phyloP scores from a whole-genome alignment of 2,797 vertebrate genomes.

The Ctenosaura bakeri region DNA sequence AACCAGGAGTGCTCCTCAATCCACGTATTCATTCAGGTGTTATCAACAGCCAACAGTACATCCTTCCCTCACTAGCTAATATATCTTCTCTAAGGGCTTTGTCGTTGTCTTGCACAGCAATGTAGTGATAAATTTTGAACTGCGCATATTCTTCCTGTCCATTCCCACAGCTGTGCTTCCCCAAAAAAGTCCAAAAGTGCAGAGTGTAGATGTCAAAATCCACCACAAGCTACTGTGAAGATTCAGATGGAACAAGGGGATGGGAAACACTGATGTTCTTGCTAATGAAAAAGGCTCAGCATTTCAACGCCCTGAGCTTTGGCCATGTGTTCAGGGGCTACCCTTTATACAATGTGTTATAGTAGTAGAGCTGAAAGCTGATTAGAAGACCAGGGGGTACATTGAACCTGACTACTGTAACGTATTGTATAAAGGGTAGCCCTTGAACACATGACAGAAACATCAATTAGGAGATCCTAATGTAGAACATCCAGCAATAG shows the following conservation, averaged over 20 bases:
- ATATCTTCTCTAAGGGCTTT: background rate
- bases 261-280: too few relatives aligned
- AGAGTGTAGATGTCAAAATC: too few relatives aligned
- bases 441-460: background rate
- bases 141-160: background rate
- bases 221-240: too few relatives aligned
- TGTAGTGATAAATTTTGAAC: background rate
- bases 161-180: background rate
- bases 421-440: background rate
- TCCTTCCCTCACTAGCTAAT: background rate
- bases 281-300: too few relatives aligned
- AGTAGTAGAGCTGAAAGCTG: too few relatives aligned
- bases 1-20: background rate
- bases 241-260: too few relatives aligned
- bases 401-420: background rate
- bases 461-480: background rate
- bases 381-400: too few relatives aligned
- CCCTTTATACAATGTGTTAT: too few relatives aligned
- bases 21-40: too few relatives aligned
- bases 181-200: background rate
- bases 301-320: too few relatives aligned
- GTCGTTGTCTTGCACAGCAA: background rate
- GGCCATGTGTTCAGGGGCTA: too few relatives aligned
- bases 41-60: background rate
- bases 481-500: background rate